phyloP scores from a whole-genome alignment of 2,888 invertebrate genomes.

The Drosophila stalkeri region DNA sequence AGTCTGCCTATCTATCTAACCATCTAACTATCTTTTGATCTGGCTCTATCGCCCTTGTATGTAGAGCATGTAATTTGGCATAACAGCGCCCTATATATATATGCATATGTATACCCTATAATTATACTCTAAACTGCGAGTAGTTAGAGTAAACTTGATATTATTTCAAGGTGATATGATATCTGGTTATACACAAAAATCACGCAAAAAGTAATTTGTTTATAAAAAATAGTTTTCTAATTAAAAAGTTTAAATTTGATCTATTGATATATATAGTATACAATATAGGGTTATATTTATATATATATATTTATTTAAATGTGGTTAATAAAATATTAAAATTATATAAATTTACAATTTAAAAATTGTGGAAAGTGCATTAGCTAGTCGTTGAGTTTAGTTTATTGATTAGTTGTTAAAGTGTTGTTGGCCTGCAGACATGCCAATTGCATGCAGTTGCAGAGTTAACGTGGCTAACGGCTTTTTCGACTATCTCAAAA shows the following conservation, averaged over 20 bases:
- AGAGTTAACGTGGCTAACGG: constrained; percentile 11
- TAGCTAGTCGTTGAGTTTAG: not conserved
- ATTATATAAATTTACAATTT: too few species aligned
- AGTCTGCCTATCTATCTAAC: not conserved
- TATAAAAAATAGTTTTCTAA: too few species aligned
- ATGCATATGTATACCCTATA: too few species aligned
- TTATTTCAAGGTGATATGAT: not conserved
- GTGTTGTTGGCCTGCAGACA: constrained; percentile 16
- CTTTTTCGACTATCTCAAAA: constrained; percentile 19
- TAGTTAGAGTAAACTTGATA: not conserved
- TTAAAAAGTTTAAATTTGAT: too few species aligned
- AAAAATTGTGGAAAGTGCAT: not conserved
- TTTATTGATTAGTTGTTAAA: constrained; percentile 2
- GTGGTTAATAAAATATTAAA: not conserved
- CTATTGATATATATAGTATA: too few species aligned
- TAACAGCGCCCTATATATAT: not conserved
- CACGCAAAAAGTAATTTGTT: too few species aligned
- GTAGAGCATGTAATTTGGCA: not conserved
- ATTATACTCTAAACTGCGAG: not conserved
- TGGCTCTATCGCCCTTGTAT: constrained; percentile 4
- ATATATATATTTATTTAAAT: not conserved
- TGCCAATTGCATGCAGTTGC: constrained; percentile 4
- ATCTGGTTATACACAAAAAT: too few species aligned
- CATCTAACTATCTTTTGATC: not conserved
- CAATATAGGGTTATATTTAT: too few species aligned